Base-by-base conservation (phyloP, 2,888 invertebrate species). In the Agelastica alni region DNA sequence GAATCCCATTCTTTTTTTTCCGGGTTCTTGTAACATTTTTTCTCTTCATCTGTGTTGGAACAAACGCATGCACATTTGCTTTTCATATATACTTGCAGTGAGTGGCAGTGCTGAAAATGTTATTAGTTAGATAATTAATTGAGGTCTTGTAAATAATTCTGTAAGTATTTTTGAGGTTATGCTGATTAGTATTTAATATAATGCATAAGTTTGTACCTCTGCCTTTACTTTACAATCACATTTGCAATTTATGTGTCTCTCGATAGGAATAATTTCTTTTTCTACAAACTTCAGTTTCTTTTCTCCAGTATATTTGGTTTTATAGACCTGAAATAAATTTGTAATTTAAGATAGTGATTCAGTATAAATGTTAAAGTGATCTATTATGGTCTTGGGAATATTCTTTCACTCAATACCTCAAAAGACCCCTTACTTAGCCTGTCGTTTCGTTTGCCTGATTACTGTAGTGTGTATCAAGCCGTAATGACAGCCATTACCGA, bases 31-130 rank as follows among this genome's bases (percentile, higher is more conserved):
- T 73, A 67, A 66, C 87, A 88, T 69, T 85, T 85, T 4, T 77
- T 73, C 55, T 81, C 78, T 26, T 84, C 86, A 59, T 86, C 85
- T 3, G 68, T 66, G 61, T 87, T 87, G 6, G 72, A 77, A 67
- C 88, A 88, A 9, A 71, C 71, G 68, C 88, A 88, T 18, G 77
- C 75, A 62, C 88, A 88, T 60, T 83, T 79, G 0, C 78, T 73
- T 51, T 77, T 70, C 37, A 74, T 72, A 63, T 86, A 88, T 39
- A 75, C 70, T 72, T 88, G 87, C 22, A 80, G 80, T 3, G 70
- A 67, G 39, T 79, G 83, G 67, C 88, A 88, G 63, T 85, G 75
- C 83, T 84, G 70, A 70, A 62, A 61, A 42, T 16, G 6, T 44
- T 16, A n/a, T n/a, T n/a, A 26, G 4, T 16, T 4, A 9, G 12